Evolutionary conservation across 2,797 vertebrate genomes (phyloP), one percentile per base, ranked within the genome.

Genomic region (Cottoperca gobio): DNA sequence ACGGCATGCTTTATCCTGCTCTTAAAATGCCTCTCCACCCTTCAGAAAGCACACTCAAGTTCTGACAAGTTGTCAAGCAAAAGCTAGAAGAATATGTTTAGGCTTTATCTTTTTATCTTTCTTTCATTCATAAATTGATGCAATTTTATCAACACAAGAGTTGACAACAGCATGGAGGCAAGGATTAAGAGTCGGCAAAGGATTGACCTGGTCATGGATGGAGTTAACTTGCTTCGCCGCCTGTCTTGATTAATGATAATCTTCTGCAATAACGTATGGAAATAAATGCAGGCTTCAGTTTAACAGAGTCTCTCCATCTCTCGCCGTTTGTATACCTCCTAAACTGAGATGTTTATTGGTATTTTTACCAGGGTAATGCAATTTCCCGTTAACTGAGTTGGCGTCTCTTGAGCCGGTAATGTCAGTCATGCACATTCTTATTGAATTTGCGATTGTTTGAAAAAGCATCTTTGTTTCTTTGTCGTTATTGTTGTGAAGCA

Each of bases 11-110:
- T 89, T 76, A 84, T 86, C 76, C 78, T 79, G 82, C 64, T 77
- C 48, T 62, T 43, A 53, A 84, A 83, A 83, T 79, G 81, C 85
- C 3, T 55, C 83, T 85, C 73, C 80, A 13, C 90, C 89, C 63
- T 76, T 21, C 61, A 64, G n/a, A 88, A 81, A 75, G 76, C 65
- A 53, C 5, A 3, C 73, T 88, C 93, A 82, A 85, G 93, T 89
- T 88, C 68, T 43, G 78, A 92, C 91, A 91, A 81, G 93, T 83
- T 53, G 49, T 53, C 28, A 39, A 61, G 76, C 46, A 39, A 73
- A 83, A 66, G 53, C 50, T n/a, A 58, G 65, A 58, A 64, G 81
- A 78, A 68, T 58, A 67, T 76, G 73, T 85, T 83, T 46, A 45
- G 81, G 67, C 67, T 76, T 42, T 39, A 4, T 71, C 11, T 46